Percentiles rank a stretch among this genome's conserved stretches.
These are phyloP conservation scores for Ochotona curzoniae DNA, from an alignment of 2,113 vertebrate species.

Conservation along the genomic window DNA sequence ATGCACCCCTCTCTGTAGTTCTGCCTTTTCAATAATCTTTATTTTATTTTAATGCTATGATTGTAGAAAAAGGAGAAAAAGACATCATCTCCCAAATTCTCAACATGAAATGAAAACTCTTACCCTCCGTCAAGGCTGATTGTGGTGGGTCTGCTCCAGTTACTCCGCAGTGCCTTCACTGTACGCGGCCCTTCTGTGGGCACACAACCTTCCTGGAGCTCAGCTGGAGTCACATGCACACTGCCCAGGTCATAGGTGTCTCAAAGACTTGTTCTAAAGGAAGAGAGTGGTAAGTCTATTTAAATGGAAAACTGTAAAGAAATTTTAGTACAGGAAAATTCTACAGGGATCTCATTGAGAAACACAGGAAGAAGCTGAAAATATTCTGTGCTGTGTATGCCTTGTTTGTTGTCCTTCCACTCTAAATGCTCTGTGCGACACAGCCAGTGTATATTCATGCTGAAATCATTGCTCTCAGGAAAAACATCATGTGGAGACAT, in stretches of 20 bases:
- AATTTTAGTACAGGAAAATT: constrained; percentile 10
- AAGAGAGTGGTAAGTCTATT: constrained; percentile 40
- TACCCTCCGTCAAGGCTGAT: constrained; percentile 1
- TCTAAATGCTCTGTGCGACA: constrained; percentile 13
- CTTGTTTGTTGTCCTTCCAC: constrained; percentile 9
- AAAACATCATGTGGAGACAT: constrained; percentile 17
- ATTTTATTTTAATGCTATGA: neutral
- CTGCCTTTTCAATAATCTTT: neutral
- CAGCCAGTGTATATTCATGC: constrained; percentile 1
- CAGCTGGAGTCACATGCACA: neutral
- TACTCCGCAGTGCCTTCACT: neutral
- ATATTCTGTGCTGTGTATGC: neutral
- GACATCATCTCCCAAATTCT: neutral
- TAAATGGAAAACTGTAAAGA: neutral
- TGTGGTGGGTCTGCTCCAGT: neutral
- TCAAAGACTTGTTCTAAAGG: constrained; percentile 18
- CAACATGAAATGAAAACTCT: neutral
- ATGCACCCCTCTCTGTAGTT: no score
- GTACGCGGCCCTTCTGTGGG: neutral
- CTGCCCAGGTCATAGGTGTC: neutral
- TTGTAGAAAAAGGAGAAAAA: constrained; percentile 28
- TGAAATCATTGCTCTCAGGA: neutral
- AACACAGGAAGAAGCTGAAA: constrained; percentile 44
- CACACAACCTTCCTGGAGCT: neutral
- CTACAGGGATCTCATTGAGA: constrained; percentile 14